Percentiles rank a stretch among this genome's conserved stretches.
Conservation (phyloP, 2,888 invertebrate genomes). For the Halictus ligatus region DNA sequence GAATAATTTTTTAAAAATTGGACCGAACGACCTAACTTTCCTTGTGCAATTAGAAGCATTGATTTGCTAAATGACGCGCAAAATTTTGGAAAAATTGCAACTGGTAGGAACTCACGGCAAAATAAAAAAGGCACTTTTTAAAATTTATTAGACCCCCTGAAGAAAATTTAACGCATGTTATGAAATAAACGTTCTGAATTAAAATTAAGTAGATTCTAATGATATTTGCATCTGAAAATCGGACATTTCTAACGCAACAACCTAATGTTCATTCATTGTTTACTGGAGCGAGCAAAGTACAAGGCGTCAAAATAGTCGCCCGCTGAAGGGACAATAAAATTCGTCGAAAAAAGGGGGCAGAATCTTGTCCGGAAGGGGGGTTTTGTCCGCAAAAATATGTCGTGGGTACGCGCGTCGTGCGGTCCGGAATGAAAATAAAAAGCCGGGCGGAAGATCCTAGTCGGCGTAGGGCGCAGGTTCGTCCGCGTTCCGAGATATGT, state of each 20-base stretch:
- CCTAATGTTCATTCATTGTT: neutral
- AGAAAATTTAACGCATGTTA: no score
- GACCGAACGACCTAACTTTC: no score
- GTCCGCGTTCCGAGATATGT: constrained; percentile 57
- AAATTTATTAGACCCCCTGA: no score
- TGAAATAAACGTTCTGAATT: no score
- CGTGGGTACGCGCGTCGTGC: neutral
- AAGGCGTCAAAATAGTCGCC: neutral
- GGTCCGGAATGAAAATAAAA: constrained; percentile 44
- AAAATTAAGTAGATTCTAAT: no score
- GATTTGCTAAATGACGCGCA: no score
- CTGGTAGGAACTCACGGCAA: no score
- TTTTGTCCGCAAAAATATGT: constrained; percentile 17
- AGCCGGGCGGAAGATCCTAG: constrained; percentile 23
- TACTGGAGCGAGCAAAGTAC: neutral
- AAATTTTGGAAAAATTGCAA: no score
- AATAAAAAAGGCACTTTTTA: no score
- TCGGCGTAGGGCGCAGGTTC: constrained; percentile 38
- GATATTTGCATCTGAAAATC: no score
- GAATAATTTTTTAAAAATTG: neutral
- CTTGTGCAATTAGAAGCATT: no score
- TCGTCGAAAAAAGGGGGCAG: neutral
- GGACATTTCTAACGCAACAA: no score
- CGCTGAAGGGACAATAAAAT: neutral
- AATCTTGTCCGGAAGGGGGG: neutral